Evolutionary conservation across 2,113 vertebrate species (phyloP).

Genomic region (Carassius carassius): DNA sequence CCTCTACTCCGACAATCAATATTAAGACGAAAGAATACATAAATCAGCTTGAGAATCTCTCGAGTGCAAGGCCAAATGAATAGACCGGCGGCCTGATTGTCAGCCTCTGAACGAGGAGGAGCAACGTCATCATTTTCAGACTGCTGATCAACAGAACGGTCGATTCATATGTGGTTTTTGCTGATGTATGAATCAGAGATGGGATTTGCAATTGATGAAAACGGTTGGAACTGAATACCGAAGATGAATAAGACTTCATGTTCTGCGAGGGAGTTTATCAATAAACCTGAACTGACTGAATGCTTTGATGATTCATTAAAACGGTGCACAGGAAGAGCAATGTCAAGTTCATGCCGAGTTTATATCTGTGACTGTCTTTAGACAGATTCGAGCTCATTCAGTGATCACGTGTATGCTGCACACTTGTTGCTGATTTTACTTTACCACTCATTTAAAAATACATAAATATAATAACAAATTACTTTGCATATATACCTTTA

Average conservation of each 20-base stretch:
- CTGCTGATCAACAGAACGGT: background rate
- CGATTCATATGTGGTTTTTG: background rate
- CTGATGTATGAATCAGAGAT: background rate
- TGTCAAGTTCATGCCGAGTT: background rate
- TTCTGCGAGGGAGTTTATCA: too few relatives aligned
- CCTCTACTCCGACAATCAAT: conserved; percentile 48
- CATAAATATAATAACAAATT: background rate
- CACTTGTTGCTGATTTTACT: background rate
- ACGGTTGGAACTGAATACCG: background rate
- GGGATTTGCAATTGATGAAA: background rate
- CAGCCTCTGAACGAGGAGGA: background rate
- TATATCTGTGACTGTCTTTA: background rate
- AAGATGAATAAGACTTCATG: background rate
- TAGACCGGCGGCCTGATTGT: background rate
- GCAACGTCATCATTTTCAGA: background rate
- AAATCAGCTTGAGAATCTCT: background rate
- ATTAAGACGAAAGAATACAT: conserved; percentile 32
- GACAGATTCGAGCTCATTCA: background rate
- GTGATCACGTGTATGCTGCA: background rate
- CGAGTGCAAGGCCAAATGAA: background rate
- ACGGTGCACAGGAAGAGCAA: background rate
- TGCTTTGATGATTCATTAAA: background rate
- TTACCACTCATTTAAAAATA: background rate
- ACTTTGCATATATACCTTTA: background rate
- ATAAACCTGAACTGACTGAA: background rate